phyloP scores from a whole-genome alignment of 2,888 invertebrate genomes.

The Neelides folsomi region DNA sequence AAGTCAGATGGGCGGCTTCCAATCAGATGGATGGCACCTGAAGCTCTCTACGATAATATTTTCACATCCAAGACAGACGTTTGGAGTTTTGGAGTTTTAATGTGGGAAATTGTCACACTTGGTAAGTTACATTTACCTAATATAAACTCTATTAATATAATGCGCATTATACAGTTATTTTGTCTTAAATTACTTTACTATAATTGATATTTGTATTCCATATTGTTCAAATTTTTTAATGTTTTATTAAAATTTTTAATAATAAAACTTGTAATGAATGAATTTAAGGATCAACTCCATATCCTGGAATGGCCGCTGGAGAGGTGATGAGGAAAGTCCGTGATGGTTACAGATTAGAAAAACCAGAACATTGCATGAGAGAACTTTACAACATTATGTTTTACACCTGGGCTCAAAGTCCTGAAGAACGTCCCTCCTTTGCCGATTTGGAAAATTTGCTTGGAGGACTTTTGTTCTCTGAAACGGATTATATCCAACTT shows the following conservation, averaged over 20 bases:
- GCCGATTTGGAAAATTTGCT: slow-evolving; percentile 64
- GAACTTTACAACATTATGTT: slow-evolving; percentile 91
- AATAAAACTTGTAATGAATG: slow-evolving; percentile 1
- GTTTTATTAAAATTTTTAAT: neutral
- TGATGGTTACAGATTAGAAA: slow-evolving; percentile 77
- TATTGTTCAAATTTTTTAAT: neutral
- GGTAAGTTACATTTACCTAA: no score
- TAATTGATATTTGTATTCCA: neutral
- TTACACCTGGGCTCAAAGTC: slow-evolving; percentile 83
- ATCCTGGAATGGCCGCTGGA: slow-evolving; percentile 79
- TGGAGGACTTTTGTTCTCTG: slow-evolving; percentile 70
- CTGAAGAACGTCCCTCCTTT: slow-evolving; percentile 71
- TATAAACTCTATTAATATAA: no score
- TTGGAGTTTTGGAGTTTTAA: slow-evolving; percentile 87
- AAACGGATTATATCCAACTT: slow-evolving; percentile 84
- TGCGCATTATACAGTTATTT: no score
- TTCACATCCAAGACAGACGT: slow-evolving; percentile 89
- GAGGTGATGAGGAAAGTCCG: slow-evolving; percentile 80
- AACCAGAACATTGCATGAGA: slow-evolving; percentile 83
- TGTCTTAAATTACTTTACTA: slow-evolving; percentile 1
- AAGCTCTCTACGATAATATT: slow-evolving; percentile 83
- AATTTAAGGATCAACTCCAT: slow-evolving; percentile 68
- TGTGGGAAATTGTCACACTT: slow-evolving; percentile 92
- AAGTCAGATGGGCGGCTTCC: slow-evolving; percentile 38
- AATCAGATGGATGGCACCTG: slow-evolving; percentile 85